These are phyloP conservation scores for Oplegnathus fasciatus DNA, from an alignment of 2,113 vertebrate species.

Conservation along the genomic window DNA sequence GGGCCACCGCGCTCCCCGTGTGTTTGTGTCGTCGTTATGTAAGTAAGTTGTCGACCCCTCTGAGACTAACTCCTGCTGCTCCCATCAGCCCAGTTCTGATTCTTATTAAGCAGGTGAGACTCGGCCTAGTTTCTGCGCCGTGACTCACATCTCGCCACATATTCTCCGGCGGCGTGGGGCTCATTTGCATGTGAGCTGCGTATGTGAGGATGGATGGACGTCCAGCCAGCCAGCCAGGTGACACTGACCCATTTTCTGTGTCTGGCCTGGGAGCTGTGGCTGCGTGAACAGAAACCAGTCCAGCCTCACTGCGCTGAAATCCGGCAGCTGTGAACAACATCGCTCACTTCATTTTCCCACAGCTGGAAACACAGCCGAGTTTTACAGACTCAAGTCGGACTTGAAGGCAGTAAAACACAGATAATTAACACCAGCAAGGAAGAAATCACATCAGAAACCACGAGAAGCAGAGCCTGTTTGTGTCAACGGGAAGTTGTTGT, in stretches of 20 bases:
- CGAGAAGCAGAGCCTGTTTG: background rate
- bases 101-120: background rate
- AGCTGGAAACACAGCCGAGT: background rate
- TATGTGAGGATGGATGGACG: slow-evolving; percentile 6
- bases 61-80: background rate
- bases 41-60: background rate
- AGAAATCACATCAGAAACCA: background rate
- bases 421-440: slow-evolving; percentile 14
- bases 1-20: background rate
- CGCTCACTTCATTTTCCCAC: slow-evolving; percentile 7
- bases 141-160: background rate
- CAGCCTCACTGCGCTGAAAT: no score
- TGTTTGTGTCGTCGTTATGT: background rate
- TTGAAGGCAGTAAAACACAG: background rate
- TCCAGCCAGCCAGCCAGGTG: slow-evolving; percentile 43
- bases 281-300: background rate
- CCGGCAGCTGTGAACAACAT: slow-evolving; percentile 16
- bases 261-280: background rate
- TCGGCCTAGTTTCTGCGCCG: background rate
- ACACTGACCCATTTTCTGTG: slow-evolving; percentile 48
- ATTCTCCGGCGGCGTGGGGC: background rate
- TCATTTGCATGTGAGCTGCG: slow-evolving; percentile 49
- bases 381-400: background rate
- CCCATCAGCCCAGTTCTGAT: background rate
- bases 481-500: background rate